A percentile compares a stretch with the other conserved stretches of the same genome.
Evolutionary conservation across 1,140 invertebrate species (phyloP).

Genomic region (Diploscapter pachys): DNA sequence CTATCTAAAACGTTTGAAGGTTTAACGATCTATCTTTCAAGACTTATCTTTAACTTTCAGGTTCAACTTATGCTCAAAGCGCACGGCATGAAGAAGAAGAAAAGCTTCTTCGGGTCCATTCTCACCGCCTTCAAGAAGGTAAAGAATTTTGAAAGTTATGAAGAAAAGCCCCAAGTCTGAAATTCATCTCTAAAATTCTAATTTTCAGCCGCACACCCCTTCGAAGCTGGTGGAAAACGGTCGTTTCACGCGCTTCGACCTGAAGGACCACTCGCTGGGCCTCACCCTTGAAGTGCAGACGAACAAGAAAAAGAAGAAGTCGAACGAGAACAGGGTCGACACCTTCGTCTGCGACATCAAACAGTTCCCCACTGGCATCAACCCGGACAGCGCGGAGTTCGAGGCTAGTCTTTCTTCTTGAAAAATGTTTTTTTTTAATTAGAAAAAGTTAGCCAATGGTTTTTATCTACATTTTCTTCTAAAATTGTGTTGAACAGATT

Average conservation of each 20-base stretch:
- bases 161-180: not conserved
- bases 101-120: constrained; percentile 30
- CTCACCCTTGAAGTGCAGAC: constrained; percentile 38
- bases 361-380: constrained; percentile 29
- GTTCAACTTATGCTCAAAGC: constrained; percentile 39
- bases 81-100: constrained; percentile 36
- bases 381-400: constrained; percentile 39
- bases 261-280: constrained; percentile 28
- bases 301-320: constrained; percentile 40
- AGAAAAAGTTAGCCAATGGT: not conserved
- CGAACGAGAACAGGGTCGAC: constrained; percentile 37
- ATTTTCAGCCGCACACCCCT: constrained; percentile 33
- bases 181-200: not conserved
- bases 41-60: constrained; percentile 1
- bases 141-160: not conserved
- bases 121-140: constrained; percentile 38
- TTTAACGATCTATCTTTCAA: not conserved
- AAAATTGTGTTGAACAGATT: not conserved
- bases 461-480: not conserved
- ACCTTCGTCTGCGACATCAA: constrained; percentile 37
- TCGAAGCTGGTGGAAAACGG: constrained; percentile 38
- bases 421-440: not conserved
- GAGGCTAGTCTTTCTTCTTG: constrained; percentile 17
- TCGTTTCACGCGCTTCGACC: constrained; percentile 33
- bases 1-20: not conserved